A percentile compares a stretch with the other conserved stretches of the same genome.
Conservation (phyloP, 1,140 invertebrate species). For the Chrysomallon squamiferum region DNA sequence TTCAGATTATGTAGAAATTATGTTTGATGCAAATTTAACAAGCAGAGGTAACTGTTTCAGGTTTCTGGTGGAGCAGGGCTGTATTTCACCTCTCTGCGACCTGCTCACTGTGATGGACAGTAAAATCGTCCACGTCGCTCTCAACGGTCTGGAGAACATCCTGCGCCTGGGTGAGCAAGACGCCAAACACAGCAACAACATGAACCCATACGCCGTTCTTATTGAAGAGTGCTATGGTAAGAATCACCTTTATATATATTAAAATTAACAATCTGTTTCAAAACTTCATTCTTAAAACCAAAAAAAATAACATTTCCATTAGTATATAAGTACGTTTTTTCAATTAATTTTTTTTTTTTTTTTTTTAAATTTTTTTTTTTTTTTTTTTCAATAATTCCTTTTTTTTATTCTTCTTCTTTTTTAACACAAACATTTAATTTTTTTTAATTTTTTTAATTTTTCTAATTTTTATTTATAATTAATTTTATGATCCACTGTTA, state of each 20-base stretch:
- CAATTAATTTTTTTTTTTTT: neutral
- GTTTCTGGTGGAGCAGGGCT: constrained; percentile 71
- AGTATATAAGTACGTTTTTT: no score
- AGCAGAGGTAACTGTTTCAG: no score
- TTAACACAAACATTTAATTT: no score
- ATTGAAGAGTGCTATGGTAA: constrained; percentile 96
- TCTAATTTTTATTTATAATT: no score
- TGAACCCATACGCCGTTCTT: constrained; percentile 89
- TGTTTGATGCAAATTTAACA: no score
- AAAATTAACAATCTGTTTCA: no score
- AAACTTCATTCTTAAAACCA: neutral
- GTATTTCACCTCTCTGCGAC: constrained; percentile 94
- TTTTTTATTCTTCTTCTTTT: no score
- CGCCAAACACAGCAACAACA: constrained; percentile 70
- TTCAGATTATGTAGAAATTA: no score
- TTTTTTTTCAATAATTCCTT: neutral
- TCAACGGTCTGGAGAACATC: constrained; percentile 97
- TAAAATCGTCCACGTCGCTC: constrained; percentile 96
- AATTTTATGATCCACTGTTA: no score
- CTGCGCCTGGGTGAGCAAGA: constrained; percentile 89
- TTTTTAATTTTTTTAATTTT: no score
- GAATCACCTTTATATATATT: neutral
- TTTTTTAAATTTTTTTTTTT: neutral
- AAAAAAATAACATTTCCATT: neutral
- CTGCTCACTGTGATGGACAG: constrained; percentile 91